Conservation (phyloP, 2,113 vertebrate species). For the Phylloscopus trochilus region DNA sequence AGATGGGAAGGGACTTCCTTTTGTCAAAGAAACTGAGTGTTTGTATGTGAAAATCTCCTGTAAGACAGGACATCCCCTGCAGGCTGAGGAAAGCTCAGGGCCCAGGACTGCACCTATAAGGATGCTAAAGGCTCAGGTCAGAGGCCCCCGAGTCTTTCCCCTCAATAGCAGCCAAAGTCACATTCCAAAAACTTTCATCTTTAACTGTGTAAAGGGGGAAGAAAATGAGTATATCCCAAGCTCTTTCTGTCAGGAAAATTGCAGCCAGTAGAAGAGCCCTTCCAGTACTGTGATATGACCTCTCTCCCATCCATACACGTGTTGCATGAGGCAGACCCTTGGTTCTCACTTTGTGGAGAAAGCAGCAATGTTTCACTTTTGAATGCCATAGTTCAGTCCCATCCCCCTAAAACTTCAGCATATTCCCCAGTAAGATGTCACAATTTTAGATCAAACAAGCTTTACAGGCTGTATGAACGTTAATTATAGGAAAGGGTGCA, state of each 20-base stretch:
- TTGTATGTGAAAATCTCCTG: background rate
- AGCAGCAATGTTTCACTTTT: fast-evolving
- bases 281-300: background rate
- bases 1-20: background rate
- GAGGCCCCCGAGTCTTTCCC: background rate
- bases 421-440: background rate
- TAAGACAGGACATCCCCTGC: background rate
- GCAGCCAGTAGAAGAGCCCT: background rate
- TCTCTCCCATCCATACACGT: background rate
- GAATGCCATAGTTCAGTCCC: background rate
- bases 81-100: background rate
- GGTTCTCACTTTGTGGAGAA: background rate
- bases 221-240: background rate
- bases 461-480: background rate
- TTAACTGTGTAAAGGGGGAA: background rate
- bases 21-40: background rate
- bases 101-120: background rate
- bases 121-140: background rate
- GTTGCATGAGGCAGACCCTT: background rate
- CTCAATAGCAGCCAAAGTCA: fast-evolving
- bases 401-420: background rate
- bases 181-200: background rate
- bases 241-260: background rate
- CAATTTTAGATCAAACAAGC: background rate
- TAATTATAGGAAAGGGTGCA: background rate